These are phyloP conservation scores for Zoanthus gigantus DNA, from an alignment of 92 coral and sea anemone genomes.

Conservation along the genomic window DNA sequence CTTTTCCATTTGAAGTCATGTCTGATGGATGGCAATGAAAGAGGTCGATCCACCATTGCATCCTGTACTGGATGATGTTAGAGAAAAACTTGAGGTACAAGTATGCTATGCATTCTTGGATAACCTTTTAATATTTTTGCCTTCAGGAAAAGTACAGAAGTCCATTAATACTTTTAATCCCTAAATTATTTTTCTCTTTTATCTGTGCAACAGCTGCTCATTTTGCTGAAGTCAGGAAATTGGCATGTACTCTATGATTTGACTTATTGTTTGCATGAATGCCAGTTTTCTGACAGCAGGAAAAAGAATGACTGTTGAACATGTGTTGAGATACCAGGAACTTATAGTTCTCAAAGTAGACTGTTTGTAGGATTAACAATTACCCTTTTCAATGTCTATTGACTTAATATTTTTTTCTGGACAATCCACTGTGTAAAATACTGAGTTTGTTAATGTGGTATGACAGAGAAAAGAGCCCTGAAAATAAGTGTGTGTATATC, in stretches of 20 bases:
- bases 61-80: conserved; percentile 2
- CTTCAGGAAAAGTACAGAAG: background rate
- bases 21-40: conserved; percentile 28
- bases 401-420: no score
- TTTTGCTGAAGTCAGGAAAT: background rate
- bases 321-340: no score
- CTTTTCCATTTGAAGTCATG: conserved; percentile 41
- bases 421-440: no score
- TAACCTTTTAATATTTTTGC: background rate
- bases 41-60: conserved; percentile 21
- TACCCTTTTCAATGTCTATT: no score
- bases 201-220: background rate
- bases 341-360: no score
- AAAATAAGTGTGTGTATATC: no score
- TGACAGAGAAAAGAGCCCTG: no score
- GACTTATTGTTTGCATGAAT: no score
- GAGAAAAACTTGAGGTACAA: conserved; percentile 29
- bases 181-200: background rate
- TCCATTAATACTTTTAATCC: background rate
- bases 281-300: no score
- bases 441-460: no score
- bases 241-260: background rate
- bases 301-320: no score
- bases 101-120: conserved; percentile 40
- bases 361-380: no score